A percentile compares a stretch with the other conserved stretches of the same genome.
Evolutionary conservation across 2,113 vertebrate genomes (phyloP).

Genomic region (Brachypteracias leptosomus): DNA sequence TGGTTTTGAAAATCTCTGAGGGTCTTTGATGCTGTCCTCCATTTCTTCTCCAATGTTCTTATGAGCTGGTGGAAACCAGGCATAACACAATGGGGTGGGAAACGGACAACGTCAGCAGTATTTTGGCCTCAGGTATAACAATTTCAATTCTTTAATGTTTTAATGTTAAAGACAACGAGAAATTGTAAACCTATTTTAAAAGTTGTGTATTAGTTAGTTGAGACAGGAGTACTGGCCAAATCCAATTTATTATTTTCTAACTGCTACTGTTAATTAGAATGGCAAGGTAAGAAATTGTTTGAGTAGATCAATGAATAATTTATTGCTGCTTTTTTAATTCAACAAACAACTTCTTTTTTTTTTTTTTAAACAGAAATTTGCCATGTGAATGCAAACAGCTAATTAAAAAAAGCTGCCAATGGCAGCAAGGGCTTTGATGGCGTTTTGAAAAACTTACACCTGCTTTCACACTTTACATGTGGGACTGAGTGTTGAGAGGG

Average conservation of each 20-base stretch:
- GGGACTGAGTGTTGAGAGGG: background rate
- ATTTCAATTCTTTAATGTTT: background rate
- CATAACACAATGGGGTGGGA: background rate
- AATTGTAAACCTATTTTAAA: background rate
- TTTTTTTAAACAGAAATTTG: background rate
- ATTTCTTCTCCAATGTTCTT: background rate
- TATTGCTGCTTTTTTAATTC: background rate
- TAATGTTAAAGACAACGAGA: background rate
- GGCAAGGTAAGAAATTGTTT: background rate
- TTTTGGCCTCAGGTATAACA: background rate
- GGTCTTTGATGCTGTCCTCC: rapidly evolving
- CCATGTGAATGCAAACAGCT: background rate
- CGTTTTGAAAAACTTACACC: background rate
- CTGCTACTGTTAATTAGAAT: background rate
- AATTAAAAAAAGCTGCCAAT: background rate
- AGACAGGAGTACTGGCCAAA: background rate
- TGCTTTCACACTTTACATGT: background rate
- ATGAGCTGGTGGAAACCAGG: background rate
- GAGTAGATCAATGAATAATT: background rate
- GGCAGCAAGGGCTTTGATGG: background rate
- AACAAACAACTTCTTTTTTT: background rate
- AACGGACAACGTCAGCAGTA: background rate
- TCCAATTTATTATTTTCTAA: background rate
- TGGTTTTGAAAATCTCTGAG: background rate
- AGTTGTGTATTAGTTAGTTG: background rate